A percentile compares a stretch with the other conserved stretches of the same genome.
Conservation (phyloP, 2,888 invertebrate genomes). For the Noctua comes region DNA sequence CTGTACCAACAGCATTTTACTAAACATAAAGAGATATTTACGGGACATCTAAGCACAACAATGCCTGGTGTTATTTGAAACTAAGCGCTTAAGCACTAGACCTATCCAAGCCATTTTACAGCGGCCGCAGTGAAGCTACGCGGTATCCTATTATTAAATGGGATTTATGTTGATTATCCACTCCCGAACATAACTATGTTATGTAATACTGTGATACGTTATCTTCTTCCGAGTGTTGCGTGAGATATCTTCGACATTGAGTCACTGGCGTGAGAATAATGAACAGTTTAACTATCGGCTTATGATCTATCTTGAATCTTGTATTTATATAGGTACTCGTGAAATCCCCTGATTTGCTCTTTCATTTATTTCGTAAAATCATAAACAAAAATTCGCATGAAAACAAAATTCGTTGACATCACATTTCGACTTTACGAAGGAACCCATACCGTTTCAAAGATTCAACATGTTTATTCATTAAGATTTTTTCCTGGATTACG, state of each 20-base stretch:
- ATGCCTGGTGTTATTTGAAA: conserved; percentile 45
- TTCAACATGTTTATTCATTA: conserved; percentile 7
- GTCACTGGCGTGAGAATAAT: conserved; percentile 24
- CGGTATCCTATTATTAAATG: conserved; percentile 43
- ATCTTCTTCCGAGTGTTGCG: conserved; percentile 16
- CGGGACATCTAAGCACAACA: conserved; percentile 22
- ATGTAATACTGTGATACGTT: conserved; percentile 4
- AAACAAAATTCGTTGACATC: background rate
- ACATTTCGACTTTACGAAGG: background rate
- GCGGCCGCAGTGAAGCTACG: conserved; percentile 22
- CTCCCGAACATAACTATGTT: conserved; percentile 5
- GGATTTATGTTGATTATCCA: conserved; percentile 54
- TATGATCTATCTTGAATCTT: conserved; percentile 8
- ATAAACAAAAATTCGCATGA: background rate
- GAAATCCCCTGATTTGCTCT: background rate
- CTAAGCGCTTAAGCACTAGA: conserved; percentile 48
- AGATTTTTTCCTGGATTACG: background rate
- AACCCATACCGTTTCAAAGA: background rate
- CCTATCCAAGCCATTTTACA: conserved; percentile 45
- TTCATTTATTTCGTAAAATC: background rate
- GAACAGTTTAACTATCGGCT: conserved; percentile 23
- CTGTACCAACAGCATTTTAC: background rate
- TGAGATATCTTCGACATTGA: conserved; percentile 17
- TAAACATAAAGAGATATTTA: conserved; percentile 36
- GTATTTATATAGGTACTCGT: background rate